Percentiles rank a stretch among this genome's conserved stretches.
phyloP scores from a whole-genome alignment of 2,113 vertebrate genomes.

The Enhydra lutris region DNA sequence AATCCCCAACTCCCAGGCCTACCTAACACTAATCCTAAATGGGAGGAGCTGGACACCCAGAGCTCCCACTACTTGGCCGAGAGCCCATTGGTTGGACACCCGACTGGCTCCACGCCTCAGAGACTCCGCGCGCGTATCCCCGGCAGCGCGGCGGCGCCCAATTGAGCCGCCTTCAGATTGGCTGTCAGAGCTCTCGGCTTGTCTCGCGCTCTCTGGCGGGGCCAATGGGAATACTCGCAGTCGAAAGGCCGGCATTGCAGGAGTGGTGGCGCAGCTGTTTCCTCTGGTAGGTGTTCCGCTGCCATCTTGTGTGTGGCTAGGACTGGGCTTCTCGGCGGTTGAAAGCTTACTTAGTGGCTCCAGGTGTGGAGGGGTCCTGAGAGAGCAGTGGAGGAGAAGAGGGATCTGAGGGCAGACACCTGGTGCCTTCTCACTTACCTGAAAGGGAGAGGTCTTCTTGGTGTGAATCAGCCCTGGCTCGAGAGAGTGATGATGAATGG shows the following conservation, averaged over 20 bases:
- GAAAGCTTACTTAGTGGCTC: fast-evolving
- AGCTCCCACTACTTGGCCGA: fast-evolving
- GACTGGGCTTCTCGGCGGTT: fast-evolving
- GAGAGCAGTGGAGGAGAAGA: neutral
- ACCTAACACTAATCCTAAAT: neutral
- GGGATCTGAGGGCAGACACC: neutral
- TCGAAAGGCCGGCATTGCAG: neutral
- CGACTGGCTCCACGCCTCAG: neutral
- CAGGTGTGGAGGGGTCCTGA: neutral
- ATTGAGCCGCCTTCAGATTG: slow-evolving; percentile 37
- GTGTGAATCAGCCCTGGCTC: neutral
- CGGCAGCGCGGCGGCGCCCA: fast-evolving
- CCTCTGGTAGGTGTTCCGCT: slow-evolving; percentile 31
- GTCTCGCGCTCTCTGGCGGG: slow-evolving; percentile 27
- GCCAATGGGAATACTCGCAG: slow-evolving; percentile 54
- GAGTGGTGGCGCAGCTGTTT: slow-evolving; percentile 37
- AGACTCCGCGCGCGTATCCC: fast-evolving
- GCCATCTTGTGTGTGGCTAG: slow-evolving; percentile 63
- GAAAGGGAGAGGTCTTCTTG: neutral
- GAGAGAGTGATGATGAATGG: neutral
- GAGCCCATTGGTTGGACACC: neutral
- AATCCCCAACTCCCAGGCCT: fast-evolving
- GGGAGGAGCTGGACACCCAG: neutral
- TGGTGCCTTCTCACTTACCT: neutral
- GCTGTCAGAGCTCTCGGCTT: neutral